These are phyloP conservation scores for Nemapogon koenigi DNA, from an alignment of 2,888 invertebrate species.

Conservation along the genomic window DNA sequence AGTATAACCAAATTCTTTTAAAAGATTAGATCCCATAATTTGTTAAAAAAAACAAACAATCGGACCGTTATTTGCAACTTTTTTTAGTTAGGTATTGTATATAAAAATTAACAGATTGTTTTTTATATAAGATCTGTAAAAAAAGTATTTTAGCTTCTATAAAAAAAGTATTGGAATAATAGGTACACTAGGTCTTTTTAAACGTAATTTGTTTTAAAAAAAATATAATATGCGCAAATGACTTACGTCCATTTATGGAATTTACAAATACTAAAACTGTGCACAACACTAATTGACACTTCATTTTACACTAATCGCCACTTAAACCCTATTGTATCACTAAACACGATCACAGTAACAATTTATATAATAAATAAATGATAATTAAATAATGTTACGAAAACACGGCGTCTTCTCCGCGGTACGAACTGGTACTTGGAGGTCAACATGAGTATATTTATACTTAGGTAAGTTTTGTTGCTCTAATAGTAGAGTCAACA, in stretches of 20 bases:
- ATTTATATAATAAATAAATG: slow-evolving; percentile 5
- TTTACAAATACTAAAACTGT: slow-evolving; percentile 15
- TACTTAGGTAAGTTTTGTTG: slow-evolving; percentile 30
- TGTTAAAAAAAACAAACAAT: too few species aligned
- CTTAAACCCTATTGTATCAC: background rate
- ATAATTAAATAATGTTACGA: slow-evolving; percentile 1
- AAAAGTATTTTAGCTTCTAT: too few species aligned
- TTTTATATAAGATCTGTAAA: too few species aligned
- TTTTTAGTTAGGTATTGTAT: too few species aligned
- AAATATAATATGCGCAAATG: background rate
- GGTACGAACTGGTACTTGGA: slow-evolving; percentile 42
- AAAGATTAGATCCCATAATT: too few species aligned
- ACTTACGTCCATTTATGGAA: slow-evolving; percentile 25
- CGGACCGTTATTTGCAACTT: too few species aligned
- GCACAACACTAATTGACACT: slow-evolving; percentile 25
- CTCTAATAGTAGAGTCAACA: slow-evolving; percentile 33
- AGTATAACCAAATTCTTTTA: too few species aligned
- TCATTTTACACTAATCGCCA: slow-evolving; percentile 21
- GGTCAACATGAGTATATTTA: slow-evolving; percentile 45
- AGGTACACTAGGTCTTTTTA: too few species aligned
- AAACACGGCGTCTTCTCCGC: slow-evolving; percentile 21
- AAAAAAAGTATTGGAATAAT: too few species aligned
- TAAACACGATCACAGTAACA: background rate
- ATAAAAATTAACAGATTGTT: too few species aligned
- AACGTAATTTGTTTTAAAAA: slow-evolving; percentile 10